These are phyloP conservation scores for Micromys minutus DNA, from an alignment of 2,113 vertebrate species.

Conservation along the genomic window DNA sequence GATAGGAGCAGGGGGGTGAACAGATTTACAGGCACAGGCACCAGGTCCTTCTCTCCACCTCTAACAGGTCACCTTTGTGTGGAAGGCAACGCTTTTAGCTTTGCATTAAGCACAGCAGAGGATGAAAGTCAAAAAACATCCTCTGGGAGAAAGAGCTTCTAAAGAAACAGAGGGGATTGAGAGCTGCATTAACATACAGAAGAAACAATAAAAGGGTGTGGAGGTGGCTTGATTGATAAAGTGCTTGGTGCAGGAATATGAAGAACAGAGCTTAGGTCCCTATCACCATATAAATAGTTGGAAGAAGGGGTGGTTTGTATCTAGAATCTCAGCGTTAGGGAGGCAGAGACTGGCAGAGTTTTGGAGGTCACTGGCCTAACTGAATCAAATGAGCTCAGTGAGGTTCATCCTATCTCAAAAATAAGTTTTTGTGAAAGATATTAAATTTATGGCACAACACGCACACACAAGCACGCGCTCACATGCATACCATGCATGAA, in stretches of 20 bases:
- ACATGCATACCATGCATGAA: not conserved
- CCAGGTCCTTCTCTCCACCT: not conserved
- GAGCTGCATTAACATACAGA: not conserved
- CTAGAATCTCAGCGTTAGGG: not conserved
- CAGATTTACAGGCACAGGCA: not conserved
- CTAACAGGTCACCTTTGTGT: not conserved
- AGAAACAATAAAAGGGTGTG: not conserved
- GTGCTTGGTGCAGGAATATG: not conserved
- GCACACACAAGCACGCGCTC: not conserved
- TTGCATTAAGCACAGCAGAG: not conserved
- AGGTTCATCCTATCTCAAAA: not conserved
- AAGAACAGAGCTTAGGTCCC: not conserved
- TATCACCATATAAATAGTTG: not conserved
- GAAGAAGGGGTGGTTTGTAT: not conserved
- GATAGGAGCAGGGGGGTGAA: not conserved
- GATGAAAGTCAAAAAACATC: not conserved
- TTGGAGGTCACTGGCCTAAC: not conserved
- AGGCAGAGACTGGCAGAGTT: not conserved
- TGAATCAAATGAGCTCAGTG: not conserved
- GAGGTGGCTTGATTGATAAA: not conserved
- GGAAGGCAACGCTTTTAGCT: not conserved
- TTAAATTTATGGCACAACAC: not conserved
- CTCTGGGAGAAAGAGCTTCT: not conserved
- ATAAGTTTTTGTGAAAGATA: not conserved
- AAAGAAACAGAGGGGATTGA: not conserved